phyloP scores from a whole-genome alignment of 2,888 invertebrate genomes.

The Dione vanillae region DNA sequence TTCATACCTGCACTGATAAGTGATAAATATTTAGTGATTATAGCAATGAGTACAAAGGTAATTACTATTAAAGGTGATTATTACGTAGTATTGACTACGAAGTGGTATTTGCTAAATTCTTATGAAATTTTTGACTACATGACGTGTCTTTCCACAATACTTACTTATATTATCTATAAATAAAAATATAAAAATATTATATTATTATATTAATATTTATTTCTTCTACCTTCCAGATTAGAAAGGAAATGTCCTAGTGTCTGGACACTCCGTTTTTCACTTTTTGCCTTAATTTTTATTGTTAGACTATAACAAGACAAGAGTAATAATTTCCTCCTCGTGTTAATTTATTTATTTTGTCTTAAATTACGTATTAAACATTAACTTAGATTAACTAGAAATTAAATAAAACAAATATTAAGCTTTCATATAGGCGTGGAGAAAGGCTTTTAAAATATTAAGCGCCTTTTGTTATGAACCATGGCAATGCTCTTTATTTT shows the following conservation, averaged over 20 bases:
- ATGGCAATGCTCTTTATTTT: constrained; percentile 21
- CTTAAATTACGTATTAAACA: neutral
- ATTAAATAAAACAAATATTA: constrained; percentile 1
- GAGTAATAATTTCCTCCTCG: too few relatives aligned
- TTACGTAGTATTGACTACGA: too few relatives aligned
- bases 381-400: neutral
- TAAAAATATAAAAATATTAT: neutral
- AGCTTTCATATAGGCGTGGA: neutral
- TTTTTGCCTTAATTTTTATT: too few relatives aligned
- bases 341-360: neutral
- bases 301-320: too few relatives aligned
- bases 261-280: too few relatives aligned
- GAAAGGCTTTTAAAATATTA: constrained; percentile 12
- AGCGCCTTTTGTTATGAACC: constrained; percentile 15
- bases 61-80: too few relatives aligned
- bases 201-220: too few relatives aligned
- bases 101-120: constrained; percentile 56
- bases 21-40: constrained; percentile 56
- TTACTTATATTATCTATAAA: constrained; percentile 26
- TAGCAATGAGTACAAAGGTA: constrained; percentile 55
- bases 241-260: too few relatives aligned
- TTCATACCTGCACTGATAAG: constrained; percentile 55
- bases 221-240: too few relatives aligned
- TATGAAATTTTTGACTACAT: constrained; percentile 60
- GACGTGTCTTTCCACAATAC: constrained; percentile 37